Conservation (phyloP, 2,888 invertebrate species). For the Copidosoma aretas region DNA sequence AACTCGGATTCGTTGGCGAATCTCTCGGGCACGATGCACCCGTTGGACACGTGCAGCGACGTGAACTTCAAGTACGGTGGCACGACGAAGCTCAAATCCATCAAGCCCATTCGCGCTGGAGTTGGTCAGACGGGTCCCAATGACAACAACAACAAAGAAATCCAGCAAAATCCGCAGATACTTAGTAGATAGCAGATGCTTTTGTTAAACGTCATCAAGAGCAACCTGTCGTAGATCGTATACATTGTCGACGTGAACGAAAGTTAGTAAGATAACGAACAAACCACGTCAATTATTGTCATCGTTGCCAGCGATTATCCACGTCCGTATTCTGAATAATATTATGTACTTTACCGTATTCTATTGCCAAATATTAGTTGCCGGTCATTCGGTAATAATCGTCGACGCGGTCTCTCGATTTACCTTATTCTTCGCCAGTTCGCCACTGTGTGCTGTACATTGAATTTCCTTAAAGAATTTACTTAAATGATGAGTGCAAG, state of each 20-base stretch:
- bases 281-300: constrained; percentile 40
- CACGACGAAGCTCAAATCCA: constrained; percentile 79
- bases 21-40: constrained; percentile 66
- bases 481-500: neutral
- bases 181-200: constrained; percentile 59
- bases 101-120: constrained; percentile 65
- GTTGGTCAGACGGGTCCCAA: neutral
- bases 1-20: constrained; percentile 63
- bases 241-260: constrained; percentile 16
- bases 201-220: constrained; percentile 38
- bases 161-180: constrained; percentile 54
- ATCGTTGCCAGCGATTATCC: constrained; percentile 27
- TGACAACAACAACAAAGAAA: constrained; percentile 50
- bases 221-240: constrained; percentile 34
- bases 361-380: constrained; percentile 40
- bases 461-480: constrained; percentile 12
- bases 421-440: constrained; percentile 16
- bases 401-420: constrained; percentile 12
- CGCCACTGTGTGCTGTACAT: constrained; percentile 26
- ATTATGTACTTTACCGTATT: constrained; percentile 31
- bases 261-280: constrained; percentile 1
- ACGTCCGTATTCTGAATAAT: neutral
- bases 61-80: constrained; percentile 83
- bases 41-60: constrained; percentile 76
- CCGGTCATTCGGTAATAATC: constrained; percentile 8